A percentile compares a stretch with the other conserved stretches of the same genome.
phyloP scores from a whole-genome alignment of 2,888 invertebrate genomes.

The Nowickia ferox region DNA sequence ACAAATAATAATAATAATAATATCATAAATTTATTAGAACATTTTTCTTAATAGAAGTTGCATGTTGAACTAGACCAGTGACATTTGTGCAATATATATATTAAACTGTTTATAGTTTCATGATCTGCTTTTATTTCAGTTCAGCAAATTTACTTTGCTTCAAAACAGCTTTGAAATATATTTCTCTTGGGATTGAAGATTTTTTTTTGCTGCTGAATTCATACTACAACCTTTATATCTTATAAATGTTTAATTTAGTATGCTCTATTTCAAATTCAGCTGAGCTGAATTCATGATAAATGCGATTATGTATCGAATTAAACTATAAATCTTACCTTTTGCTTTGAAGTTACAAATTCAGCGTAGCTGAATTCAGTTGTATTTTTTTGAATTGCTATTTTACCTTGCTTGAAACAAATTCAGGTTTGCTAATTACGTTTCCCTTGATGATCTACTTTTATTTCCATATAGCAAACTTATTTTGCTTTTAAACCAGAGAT shows the following conservation, averaged over 20 bases:
- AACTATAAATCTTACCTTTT: too few species aligned
- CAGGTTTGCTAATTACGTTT: too few species aligned
- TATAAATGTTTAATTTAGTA: neutral
- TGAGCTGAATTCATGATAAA: neutral
- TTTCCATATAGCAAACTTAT: neutral
- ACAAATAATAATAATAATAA: too few species aligned
- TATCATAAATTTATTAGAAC: too few species aligned
- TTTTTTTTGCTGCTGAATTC: neutral
- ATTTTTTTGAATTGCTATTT: neutral
- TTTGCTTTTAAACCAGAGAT: too few species aligned
- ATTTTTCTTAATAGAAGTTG: too few species aligned
- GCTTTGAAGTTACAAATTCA: too few species aligned
- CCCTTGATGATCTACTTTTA: too few species aligned
- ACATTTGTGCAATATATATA: too few species aligned
- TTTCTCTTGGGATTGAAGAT: neutral
- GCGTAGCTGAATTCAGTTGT: too few species aligned
- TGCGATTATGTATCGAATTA: neutral
- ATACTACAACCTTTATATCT: neutral
- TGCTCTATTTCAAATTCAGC: neutral
- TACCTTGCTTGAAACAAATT: neutral
- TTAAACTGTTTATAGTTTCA: too few species aligned
- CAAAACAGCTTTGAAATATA: neutral
- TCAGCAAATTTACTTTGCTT: neutral
- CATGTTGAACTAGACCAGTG: too few species aligned
- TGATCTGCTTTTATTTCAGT: neutral